A percentile compares a stretch with the other conserved stretches of the same genome.
phyloP scores from a whole-genome alignment of 2,888 invertebrate species.

The Tetanocera ferruginea region DNA sequence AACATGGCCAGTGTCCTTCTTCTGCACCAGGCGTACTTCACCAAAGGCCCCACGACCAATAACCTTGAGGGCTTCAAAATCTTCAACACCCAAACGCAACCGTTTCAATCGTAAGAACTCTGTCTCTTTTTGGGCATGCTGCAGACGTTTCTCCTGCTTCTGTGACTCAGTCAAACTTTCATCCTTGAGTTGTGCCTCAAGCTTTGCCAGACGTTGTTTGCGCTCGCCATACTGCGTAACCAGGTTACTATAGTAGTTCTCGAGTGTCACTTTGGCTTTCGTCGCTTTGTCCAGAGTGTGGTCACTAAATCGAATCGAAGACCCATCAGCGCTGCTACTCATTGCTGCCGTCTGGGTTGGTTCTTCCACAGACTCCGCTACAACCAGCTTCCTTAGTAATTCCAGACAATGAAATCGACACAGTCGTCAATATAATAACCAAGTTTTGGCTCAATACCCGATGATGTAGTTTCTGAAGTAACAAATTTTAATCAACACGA shows the following conservation, averaged over 20 bases:
- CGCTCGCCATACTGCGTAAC: constrained; percentile 97
- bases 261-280: constrained; percentile 98
- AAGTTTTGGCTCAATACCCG: background rate
- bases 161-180: constrained; percentile 95
- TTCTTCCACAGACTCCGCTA: background rate
- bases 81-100: constrained; percentile 95
- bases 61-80: constrained; percentile 97
- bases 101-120: constrained; percentile 97
- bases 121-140: constrained; percentile 98
- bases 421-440: background rate
- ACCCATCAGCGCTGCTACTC: constrained; percentile 62
- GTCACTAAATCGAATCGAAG: constrained; percentile 90
- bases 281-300: constrained; percentile 99
- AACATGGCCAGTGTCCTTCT: constrained; percentile 99
- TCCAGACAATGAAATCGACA: background rate
- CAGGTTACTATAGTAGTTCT: constrained; percentile 99
- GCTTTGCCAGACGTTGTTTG: constrained; percentile 91
- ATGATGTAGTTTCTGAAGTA: background rate
- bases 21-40: constrained; percentile 97
- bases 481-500: background rate
- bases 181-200: constrained; percentile 97
- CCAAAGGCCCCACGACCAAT: constrained; percentile 95
- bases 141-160: constrained; percentile 86
- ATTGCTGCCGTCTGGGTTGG: constrained; percentile 24
- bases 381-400: background rate